These are phyloP conservation scores for Cryptophagus acutangulus DNA, from an alignment of 2,888 invertebrate genomes.

Conservation along the genomic window DNA sequence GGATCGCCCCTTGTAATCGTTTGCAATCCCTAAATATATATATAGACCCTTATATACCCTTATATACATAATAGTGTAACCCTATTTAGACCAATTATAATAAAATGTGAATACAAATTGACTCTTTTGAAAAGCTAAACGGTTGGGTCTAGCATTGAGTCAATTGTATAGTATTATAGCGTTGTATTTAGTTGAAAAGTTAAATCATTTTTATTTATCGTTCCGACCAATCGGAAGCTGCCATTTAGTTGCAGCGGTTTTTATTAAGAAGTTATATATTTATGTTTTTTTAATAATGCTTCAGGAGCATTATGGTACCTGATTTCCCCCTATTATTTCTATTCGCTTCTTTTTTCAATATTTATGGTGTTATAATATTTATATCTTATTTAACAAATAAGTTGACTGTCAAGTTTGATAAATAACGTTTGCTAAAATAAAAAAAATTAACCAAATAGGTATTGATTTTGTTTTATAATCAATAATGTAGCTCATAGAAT, in stretches of 20 bases:
- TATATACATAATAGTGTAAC: constrained; percentile 9
- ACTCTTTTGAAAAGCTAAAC: constrained; percentile 46
- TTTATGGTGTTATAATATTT: no score
- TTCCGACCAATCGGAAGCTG: constrained; percentile 24
- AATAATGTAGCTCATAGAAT: no score
- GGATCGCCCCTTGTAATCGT: no score
- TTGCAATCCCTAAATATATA: no score
- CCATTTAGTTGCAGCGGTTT: constrained; percentile 16
- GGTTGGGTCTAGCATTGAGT: constrained; percentile 42
- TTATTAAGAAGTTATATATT: constrained; percentile 13
- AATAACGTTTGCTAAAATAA: no score
- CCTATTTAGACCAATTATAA: constrained; percentile 31
- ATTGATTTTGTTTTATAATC: no score
- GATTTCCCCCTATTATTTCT: no score
- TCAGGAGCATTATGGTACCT: neutral
- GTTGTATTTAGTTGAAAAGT: constrained; percentile 29
- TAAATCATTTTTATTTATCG: constrained; percentile 30
- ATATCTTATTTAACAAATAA: no score
- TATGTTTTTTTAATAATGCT: constrained; percentile 25
- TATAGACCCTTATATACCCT: neutral
- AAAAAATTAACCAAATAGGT: no score
- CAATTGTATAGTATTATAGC: no score
- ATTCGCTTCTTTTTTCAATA: no score
- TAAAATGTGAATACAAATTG: constrained; percentile 43
- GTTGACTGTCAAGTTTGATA: no score